Evolutionary conservation across 2,888 invertebrate genomes (phyloP), one percentile per base, ranked within the genome.

Genomic region (Eupithecia dodoneata): DNA sequence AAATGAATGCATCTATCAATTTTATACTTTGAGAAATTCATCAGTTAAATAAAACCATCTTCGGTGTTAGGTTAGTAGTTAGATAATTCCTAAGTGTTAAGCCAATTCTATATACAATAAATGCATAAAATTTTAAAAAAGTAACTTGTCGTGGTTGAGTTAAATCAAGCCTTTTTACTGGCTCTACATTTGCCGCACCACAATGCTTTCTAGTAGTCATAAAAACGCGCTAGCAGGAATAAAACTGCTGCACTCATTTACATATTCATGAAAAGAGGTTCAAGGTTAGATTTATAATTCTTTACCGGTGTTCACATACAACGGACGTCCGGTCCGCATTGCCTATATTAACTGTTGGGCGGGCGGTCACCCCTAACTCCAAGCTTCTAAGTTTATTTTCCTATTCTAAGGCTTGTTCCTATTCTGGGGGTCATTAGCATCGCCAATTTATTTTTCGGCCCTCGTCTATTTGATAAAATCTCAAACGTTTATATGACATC

Each of bases 291-390:
- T 82, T 82, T 84, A 82, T 84, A 85, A 87, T 85, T 70, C 82
- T 84, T 83, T 85, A 86, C 85, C 81, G 81, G 83, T 76, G 81
- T 84, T 89, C 86, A 85, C 77, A 87, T 87, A 89, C 86, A 87
- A 84, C 92, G 93, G 91, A 92, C 70, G 82, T 93, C 93, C 93
- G 93, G 88, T 84, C 88, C 87, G 86, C 87, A 87, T 90, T 92
- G 87, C 88, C 90, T 81, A 49, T 80, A 81, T 82, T 71, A 76
- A 80, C 87, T 85, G 85, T 86, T 84, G 81, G 83, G 85, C 84
- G 85, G 86, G 86, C 79, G 83, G 81, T 73, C 81, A 75, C 82
- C 82, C 83, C 84, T 79, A 79, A 78, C 78, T 75, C 67, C 42
- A 74, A 9, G n/a, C 55, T 18, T n/a, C n/a, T 55, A 55, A 3